Evolutionary conservation across 1,140 invertebrate genomes (phyloP), one percentile per base, ranked within the genome.

Genomic region (Polyergus mexicanus): DNA sequence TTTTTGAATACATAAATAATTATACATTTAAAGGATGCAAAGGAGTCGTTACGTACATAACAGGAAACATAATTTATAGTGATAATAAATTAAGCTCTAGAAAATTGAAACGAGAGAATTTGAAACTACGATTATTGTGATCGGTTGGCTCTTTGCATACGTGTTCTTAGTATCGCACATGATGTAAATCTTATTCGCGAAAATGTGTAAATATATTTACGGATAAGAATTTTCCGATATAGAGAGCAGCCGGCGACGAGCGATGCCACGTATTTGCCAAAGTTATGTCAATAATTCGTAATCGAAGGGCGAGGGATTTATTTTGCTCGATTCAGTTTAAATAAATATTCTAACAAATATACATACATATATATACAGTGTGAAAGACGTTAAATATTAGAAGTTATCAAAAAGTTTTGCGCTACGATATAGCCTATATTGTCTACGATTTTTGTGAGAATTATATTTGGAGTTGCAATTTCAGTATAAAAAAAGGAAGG

Each of bases 21-120:
- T 22, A n/a, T 35, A 84, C 32, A 84, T 35, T 28, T 72, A 72
- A 84, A 74, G 0, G 71, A 88, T 88, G 51, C 87, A 89, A 89
- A 88, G 87, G 87, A 86, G 87, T 88, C 83, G 87, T 89, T 89
- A 88, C 84, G 19, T 71, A 88, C 77, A 22, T 72, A 68, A 35
- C 56, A 71, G 13, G 25, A 84, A 84, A 56, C 8, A 28, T 28
- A 47, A 63, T 77, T 51, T n/a, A 10, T 56, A n/a, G 41, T 38
- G 22, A 76, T 60, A 35, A 66, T n/a, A 22, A 35, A 38, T n/a
- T 56, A 51, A 77, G 58, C 6, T 35, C 16, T 25, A 32, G 22
- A 72, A 13, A 35, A 54, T 84, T 60, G 54, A 62, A 84, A 62
- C 81, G 81, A 84, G 72, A 84, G 72, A 77, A 68, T 65, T 65